Base-by-base conservation (phyloP, 37 sponge, comb jelly and placozoan species). In the Corticium candelabrum region DNA sequence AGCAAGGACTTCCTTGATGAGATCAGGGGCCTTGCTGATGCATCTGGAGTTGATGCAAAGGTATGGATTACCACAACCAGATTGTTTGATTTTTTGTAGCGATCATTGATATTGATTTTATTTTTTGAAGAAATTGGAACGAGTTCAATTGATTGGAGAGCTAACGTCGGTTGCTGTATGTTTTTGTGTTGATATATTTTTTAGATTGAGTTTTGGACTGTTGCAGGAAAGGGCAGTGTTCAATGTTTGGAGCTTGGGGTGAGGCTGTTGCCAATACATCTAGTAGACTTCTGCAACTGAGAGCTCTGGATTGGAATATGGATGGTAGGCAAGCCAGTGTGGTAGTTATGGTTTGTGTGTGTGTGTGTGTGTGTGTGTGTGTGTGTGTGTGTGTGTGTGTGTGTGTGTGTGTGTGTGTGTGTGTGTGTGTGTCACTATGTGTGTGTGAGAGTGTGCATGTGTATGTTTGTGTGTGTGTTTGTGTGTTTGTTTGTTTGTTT, bases 261-360 rank as follows among this genome's bases (percentile, higher is more conserved):
- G 75, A 69, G 38, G 93, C 93, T 15, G 85, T 85, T 7, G 41
- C 75, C 30, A 70, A 15, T 70, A 76, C 77, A n/a, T 77, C 68
- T 62, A 85, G 87, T 36, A 40, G 79, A 0, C 78, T 88, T 56
- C 78, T 92, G 41, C 93, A 92, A 67, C 84, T 92, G 32, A 83
- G 93, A 80, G 93, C 93, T 37, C 89, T 92, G 75, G 93, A 92
- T 79, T 92, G 93, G 93, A 69, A 92, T 79, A 85, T 92, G 15
- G 93, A 92, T 74, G 93, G 93, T 41, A 85, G 82, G 37, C 3
- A 11, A 35, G 3, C 30, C n/a, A n/a, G 15, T 21, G n/a, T 75
- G 1, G 1, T 32, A 11, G 3, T 75, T 3, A 34, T n/a, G n/a
- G n/a, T n/a, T n/a, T n/a, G n/a, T n/a, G n/a, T n/a, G n/a, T n/a